Evolutionary conservation across 2,113 vertebrate genomes (phyloP).

Genomic region (Motacilla alba): DNA sequence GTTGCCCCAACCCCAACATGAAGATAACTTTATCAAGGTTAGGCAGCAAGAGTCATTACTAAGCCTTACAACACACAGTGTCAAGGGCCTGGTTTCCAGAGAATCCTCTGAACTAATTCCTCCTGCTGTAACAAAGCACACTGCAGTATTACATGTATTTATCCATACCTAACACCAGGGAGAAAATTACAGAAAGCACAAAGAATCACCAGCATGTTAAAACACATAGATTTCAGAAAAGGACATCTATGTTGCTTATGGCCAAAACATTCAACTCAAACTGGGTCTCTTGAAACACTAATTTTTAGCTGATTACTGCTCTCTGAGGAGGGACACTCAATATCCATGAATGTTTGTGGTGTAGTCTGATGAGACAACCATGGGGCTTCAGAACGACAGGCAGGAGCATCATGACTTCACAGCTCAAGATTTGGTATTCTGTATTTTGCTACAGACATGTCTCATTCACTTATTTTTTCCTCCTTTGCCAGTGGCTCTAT

Average conservation of each 20-base stretch:
- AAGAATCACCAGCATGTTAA: not conserved
- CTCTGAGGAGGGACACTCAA: not conserved
- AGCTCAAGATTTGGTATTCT: not conserved
- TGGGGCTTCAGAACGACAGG: fast-evolving
- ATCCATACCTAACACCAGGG: not conserved
- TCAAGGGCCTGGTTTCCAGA: not conserved
- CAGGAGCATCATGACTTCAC: not conserved
- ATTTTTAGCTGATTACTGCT: not conserved
- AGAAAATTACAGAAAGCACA: not conserved
- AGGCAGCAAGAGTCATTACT: conserved; percentile 1
- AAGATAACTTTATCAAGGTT: conserved; percentile 49
- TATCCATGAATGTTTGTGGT: fast-evolving
- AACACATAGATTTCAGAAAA: not conserved
- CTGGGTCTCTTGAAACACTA: not conserved
- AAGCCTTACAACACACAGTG: not conserved
- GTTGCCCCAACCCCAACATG: not conserved
- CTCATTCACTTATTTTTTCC: not conserved
- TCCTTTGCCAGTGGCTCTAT: not conserved
- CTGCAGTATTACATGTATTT: not conserved
- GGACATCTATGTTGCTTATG: not conserved
- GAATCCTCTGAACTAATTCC: not conserved
- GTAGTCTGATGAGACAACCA: not conserved
- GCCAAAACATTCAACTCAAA: not conserved
- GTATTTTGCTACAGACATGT: not conserved
- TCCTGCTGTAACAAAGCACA: not conserved